Conservation (phyloP, 2,797 vertebrate genomes). For the Falco cherrug region DNA sequence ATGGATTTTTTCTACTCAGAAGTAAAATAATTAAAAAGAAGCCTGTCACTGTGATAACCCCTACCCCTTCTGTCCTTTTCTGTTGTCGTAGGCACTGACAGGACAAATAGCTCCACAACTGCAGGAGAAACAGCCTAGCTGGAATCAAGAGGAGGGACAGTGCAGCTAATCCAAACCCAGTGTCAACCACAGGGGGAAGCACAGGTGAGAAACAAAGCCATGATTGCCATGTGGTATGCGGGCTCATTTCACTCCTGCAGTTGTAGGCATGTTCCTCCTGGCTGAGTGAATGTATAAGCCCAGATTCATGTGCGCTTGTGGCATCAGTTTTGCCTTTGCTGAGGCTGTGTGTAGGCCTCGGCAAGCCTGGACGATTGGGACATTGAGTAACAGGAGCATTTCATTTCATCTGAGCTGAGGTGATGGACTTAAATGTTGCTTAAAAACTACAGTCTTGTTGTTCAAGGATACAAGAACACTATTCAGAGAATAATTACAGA, state of each 20-base stretch:
- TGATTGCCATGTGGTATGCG: conserved; percentile 51
- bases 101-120: conserved; percentile 74
- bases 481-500: neutral
- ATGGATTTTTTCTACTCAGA: neutral
- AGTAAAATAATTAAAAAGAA: neutral
- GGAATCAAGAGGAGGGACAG: neutral
- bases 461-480: neutral
- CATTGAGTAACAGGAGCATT: neutral
- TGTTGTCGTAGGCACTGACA: conserved; percentile 76
- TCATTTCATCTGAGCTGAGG: neutral
- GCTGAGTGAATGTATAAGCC: neutral
- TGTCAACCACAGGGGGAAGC: neutral
- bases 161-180: conserved; percentile 57
- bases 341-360: neutral
- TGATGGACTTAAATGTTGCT: neutral
- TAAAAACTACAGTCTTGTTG: neutral
- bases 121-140: neutral
- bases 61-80: too few relatives aligned
- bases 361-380: neutral
- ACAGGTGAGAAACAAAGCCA: conserved; percentile 55
- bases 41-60: neutral
- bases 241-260: neutral
- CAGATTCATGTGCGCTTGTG: neutral
- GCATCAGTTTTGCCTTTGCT: neutral
- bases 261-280: neutral